A percentile compares a stretch with the other conserved stretches of the same genome.
These are phyloP conservation scores for Oreohelix idahoensis DNA, from an alignment of 1,140 invertebrate species.

Conservation along the genomic window DNA sequence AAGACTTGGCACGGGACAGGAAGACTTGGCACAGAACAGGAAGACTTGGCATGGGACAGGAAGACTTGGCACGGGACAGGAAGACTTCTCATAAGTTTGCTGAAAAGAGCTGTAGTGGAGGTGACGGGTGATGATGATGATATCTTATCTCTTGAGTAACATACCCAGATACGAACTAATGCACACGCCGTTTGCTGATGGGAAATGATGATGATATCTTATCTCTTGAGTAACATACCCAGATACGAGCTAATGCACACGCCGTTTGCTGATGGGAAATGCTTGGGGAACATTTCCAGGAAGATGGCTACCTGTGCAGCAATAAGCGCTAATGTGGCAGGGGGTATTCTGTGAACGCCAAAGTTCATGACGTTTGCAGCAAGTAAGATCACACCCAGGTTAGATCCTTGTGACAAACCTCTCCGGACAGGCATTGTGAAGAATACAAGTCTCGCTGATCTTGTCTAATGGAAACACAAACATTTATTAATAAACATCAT, in stretches of 20 bases:
- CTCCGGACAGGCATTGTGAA: neutral
- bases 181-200: conserved; percentile 77
- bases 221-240: conserved; percentile 19
- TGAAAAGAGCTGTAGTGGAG: too few relatives aligned
- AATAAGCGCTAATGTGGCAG: conserved; percentile 77
- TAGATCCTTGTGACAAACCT: conserved; percentile 44
- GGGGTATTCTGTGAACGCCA: conserved; percentile 79
- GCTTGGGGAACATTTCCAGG: conserved; percentile 51
- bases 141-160: neutral
- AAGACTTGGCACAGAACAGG: too few relatives aligned
- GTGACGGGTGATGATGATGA: too few relatives aligned
- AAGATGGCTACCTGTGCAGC: conserved; percentile 69
- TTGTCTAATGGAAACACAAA: too few relatives aligned
- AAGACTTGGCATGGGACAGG: too few relatives aligned
- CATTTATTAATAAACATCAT: too few relatives aligned
- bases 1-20: too few relatives aligned
- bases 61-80: too few relatives aligned
- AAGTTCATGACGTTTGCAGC: conserved; percentile 66
- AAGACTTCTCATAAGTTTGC: too few relatives aligned
- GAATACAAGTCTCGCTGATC: neutral
- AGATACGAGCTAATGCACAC: conserved; percentile 78
- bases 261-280: conserved; percentile 68
- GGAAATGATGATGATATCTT: too few relatives aligned
- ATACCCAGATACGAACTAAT: conserved; percentile 74
- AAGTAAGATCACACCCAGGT: conserved; percentile 62